A percentile compares a stretch with the other conserved stretches of the same genome.
Evolutionary conservation across 2,797 vertebrate genomes (phyloP).

Genomic region (Accipiter badius): DNA sequence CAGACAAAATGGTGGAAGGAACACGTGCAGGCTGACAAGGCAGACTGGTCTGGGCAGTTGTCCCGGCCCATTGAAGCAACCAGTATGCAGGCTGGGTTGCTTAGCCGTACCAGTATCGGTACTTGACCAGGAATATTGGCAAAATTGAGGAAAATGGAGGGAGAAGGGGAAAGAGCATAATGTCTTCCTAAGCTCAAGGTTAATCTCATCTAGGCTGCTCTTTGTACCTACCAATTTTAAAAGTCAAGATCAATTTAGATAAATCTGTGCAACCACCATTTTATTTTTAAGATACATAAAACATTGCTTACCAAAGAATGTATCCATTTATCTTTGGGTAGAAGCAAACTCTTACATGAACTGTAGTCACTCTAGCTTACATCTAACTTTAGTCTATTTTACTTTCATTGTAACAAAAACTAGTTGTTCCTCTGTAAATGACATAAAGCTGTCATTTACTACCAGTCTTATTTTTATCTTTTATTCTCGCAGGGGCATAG

Average conservation of each 20-base stretch:
- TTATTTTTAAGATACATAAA: neutral
- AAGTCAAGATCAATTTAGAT: neutral
- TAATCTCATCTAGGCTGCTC: neutral
- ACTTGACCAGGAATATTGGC: neutral
- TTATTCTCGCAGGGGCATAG: neutral
- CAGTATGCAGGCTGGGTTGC: neutral
- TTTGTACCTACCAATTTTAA: neutral
- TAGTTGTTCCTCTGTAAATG: neutral
- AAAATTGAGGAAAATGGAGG: neutral
- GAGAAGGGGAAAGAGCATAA: neutral
- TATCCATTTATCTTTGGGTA: neutral
- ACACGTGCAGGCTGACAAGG: neutral
- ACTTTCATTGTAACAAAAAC: neutral
- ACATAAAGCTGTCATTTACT: neutral
- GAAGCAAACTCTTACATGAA: neutral
- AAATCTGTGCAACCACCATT: neutral
- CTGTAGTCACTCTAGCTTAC: neutral
- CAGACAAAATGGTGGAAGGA: neutral
- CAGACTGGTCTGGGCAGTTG: neutral
- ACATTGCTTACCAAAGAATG: neutral
- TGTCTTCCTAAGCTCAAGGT: neutral
- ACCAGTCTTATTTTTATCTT: neutral
- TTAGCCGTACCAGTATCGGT: neutral
- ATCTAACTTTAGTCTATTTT: neutral
- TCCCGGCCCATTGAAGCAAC: neutral